Percentiles rank a stretch among this genome's conserved stretches.
Evolutionary conservation across 2,888 invertebrate species (phyloP).

Genomic region (Biston betularia): DNA sequence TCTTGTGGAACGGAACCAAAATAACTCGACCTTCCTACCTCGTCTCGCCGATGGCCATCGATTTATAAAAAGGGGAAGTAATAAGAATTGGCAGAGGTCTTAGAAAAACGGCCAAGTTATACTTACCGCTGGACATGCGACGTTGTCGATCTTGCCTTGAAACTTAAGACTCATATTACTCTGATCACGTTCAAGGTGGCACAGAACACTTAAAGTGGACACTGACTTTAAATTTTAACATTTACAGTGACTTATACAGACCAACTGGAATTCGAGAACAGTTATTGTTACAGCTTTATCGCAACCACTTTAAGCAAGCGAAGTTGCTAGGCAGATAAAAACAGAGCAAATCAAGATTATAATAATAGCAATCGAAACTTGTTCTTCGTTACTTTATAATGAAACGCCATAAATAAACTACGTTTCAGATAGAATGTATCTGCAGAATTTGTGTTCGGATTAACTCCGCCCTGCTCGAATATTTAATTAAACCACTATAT

Average conservation of each 20-base stretch:
- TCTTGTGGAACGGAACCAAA: conserved; percentile 74
- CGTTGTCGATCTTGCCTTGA: conserved; percentile 77
- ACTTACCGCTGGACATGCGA: conserved; percentile 65
- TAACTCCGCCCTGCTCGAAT: conserved; percentile 70
- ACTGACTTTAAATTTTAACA: conserved; percentile 62
- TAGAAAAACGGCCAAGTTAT: conserved; percentile 61
- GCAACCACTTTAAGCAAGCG: conserved; percentile 45
- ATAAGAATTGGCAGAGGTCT: conserved; percentile 65
- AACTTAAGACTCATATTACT: conserved; percentile 79
- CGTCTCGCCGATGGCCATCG: conserved; percentile 53
- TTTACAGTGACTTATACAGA: conserved; percentile 52
- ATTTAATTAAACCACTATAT: conserved; percentile 77
- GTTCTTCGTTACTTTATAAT: conserved; percentile 58
- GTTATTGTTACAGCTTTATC: conserved; percentile 47
- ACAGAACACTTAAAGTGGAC: conserved; percentile 64
- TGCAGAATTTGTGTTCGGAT: conserved; percentile 64
- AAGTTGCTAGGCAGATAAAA: conserved; percentile 44
- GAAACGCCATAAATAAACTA: conserved; percentile 61
- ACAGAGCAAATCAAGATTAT: conserved; percentile 44
- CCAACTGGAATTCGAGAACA: conserved; percentile 54
- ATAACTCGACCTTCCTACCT: conserved; percentile 61
- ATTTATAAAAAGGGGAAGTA: conserved; percentile 50
- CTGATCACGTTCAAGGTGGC: conserved; percentile 84
- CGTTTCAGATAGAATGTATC: conserved; percentile 58
- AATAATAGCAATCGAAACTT: conserved; percentile 60